A percentile compares a stretch with the other conserved stretches of the same genome.
These are phyloP conservation scores for Osedax fenrisi DNA, from an alignment of 2,888 invertebrate genomes.

Conservation along the genomic window DNA sequence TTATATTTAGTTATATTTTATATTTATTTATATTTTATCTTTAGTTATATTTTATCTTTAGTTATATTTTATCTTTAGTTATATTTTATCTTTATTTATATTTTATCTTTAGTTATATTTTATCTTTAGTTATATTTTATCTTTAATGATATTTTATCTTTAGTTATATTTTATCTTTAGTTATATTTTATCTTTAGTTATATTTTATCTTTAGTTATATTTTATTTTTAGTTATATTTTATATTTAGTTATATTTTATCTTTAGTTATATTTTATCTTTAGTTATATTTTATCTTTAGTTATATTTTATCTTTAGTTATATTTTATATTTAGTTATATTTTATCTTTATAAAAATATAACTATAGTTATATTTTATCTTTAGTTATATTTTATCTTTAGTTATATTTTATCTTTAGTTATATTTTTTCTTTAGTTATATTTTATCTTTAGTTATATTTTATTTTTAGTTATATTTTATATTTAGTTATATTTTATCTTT, in stretches of 20 bases:
- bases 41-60: neutral
- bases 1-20: too few relatives aligned
- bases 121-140: too few relatives aligned
- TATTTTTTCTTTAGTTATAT: neutral
- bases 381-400: too few relatives aligned
- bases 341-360: neutral
- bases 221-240: neutral
- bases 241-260: too few relatives aligned
- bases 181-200: neutral
- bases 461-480: too few relatives aligned
- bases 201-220: slow-evolving; percentile 9
- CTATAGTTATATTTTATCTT: too few relatives aligned
- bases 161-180: neutral
- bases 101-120: slow-evolving; percentile 6
- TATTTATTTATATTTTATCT: slow-evolving; percentile 1
- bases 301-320: too few relatives aligned
- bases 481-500: too few relatives aligned
- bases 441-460: slow-evolving; percentile 2
- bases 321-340: neutral
- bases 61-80: neutral
- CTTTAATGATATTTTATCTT: neutral
- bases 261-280: neutral
- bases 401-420: neutral
- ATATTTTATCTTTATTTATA: slow-evolving; percentile 6
- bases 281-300: neutral